Conservation (phyloP, 1,140 invertebrate species). For the Glossosoma conforme region DNA sequence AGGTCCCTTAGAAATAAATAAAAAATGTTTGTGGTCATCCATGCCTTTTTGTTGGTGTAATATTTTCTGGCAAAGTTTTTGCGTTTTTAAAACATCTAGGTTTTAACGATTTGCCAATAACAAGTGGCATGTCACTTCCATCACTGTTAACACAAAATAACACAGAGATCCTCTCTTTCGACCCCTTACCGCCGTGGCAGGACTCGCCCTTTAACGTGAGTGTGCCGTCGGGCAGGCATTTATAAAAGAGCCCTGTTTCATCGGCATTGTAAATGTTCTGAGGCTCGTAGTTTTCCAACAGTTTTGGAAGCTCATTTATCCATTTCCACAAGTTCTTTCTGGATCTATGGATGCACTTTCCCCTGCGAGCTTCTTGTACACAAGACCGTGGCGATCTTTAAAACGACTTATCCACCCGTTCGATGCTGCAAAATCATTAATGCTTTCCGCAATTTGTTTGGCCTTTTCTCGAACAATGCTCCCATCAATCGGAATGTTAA, state of each 20-base stretch:
- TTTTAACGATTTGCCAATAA: too few species aligned
- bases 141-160: too few species aligned
- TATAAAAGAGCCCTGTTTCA: constrained; percentile 1
- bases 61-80: too few species aligned
- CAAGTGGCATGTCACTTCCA: too few species aligned
- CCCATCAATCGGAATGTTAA: constrained; percentile 14
- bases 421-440: constrained; percentile 4
- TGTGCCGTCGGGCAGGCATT: constrained; percentile 3
- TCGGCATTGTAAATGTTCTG: constrained; percentile 1
- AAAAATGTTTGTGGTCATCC: too few species aligned
- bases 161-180: too few species aligned
- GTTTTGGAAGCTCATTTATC: constrained; percentile 9
- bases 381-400: constrained; percentile 12
- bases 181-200: too few species aligned
- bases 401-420: constrained; percentile 13
- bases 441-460: constrained; percentile 14
- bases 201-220: too few species aligned
- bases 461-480: constrained; percentile 12
- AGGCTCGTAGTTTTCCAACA: constrained; percentile 1
- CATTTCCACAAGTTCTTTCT: constrained; percentile 11
- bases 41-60: too few species aligned
- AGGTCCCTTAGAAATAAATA: too few species aligned
- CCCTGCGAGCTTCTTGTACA: constrained; percentile 12
- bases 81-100: too few species aligned
- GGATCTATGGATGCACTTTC: constrained; percentile 12